Base-by-base conservation (phyloP, 2,113 vertebrate genomes). In the Ophthalmolycus amberensis region DNA sequence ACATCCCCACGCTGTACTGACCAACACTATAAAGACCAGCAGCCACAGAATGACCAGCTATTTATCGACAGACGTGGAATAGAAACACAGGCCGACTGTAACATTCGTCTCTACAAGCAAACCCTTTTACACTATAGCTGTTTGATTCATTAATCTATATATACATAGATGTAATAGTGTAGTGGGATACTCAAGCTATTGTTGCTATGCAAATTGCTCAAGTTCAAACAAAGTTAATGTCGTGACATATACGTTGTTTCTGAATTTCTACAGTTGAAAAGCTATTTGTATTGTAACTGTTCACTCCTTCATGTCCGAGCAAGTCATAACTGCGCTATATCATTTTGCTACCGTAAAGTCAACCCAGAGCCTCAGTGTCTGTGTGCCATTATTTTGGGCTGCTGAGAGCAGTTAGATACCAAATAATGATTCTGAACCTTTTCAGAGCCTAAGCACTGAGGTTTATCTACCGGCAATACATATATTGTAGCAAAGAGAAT, bases 401-500 rank as follows among this genome's bases (percentile, higher is more conserved):
- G 68, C 37, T 56, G 25, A 67, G n/a, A 82, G 25, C 65, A 69
- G 59, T 79, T 50, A 58, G 58, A 74, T 70, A 72, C 66, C 46
- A 81, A 79, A 62, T 65, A 84, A 73, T 79, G 75, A 84, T 66
- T 79, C 63, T 54, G 37, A 83, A 46, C 52, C 44, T 76, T 76
- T 85, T 83, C 38, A 71, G 46, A 62, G 42, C 69, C 18, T 18
- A 79, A 77, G 77, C 48, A 79, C 27, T 34, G 14, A 71, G 4
- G 74, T 77, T 54, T 80, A 71, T 80, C 76, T 75, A 29, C 16
- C 16, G n/a, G 64, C 58, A 76, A 65, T 64, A 77, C 66, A 68
- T 52, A 64, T 75, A 69, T 76, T 79, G 56, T 38, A 62, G 52
- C 52, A 83, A 83, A 79, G 83, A 79, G 56, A 86, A 85, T 71